Conservation (phyloP, 1,140 invertebrate species). For the Elysia chlorotica region DNA sequence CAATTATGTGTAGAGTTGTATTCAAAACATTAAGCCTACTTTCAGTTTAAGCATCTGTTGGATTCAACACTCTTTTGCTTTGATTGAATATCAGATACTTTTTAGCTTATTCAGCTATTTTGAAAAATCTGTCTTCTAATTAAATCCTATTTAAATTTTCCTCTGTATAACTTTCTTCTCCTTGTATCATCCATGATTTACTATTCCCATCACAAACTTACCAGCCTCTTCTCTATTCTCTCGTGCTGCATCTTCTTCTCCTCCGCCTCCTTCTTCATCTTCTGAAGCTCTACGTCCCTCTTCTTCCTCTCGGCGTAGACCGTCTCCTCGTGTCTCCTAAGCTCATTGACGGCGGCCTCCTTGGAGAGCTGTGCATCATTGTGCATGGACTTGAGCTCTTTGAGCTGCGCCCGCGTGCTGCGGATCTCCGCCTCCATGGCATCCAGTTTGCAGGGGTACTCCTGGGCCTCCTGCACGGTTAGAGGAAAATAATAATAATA, state of each 20-base stretch:
- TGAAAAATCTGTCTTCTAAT: too few species aligned
- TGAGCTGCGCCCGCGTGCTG: constrained; percentile 46
- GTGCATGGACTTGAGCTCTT: constrained; percentile 58
- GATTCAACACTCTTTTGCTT: too few species aligned
- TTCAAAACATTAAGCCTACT: too few species aligned
- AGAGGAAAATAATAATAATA: too few species aligned
- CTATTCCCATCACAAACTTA: too few species aligned
- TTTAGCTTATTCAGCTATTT: too few species aligned
- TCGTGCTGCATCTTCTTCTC: constrained; percentile 62
- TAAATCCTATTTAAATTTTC: too few species aligned
- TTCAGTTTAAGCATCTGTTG: too few species aligned
- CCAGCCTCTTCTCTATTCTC: constrained; percentile 60
- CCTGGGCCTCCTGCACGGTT: constrained; percentile 57
- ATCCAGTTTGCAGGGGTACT: constrained; percentile 49
- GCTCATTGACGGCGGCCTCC: constrained; percentile 52
- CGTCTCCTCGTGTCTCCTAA: constrained; percentile 55
- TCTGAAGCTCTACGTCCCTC: constrained; percentile 59
- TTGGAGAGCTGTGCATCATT: constrained; percentile 59
- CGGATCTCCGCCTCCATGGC: constrained; percentile 54
- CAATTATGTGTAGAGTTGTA: too few species aligned
- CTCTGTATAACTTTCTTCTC: too few species aligned
- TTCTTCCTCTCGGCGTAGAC: constrained; percentile 60
- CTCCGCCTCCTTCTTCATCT: constrained; percentile 63
- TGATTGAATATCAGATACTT: too few species aligned
- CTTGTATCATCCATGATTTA: too few species aligned